Evolutionary conservation across 2,797 vertebrate genomes (phyloP), one percentile per base, ranked within the genome.

Genomic region (Danio aesculapii): DNA sequence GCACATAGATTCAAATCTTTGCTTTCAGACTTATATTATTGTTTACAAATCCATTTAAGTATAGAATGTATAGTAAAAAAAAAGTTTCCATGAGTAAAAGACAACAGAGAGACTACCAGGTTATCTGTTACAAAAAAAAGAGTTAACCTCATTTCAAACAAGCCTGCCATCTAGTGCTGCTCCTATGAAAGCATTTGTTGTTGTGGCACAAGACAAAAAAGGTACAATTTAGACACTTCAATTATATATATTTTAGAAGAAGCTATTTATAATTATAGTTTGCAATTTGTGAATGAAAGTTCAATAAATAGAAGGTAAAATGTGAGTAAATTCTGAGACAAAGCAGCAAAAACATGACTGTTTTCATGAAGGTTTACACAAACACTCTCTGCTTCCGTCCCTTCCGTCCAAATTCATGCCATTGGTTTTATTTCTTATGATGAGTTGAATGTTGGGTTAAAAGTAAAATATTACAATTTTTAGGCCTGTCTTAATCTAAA

Each of bases 81-180:
- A 55, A 39, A 43, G 55, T 77, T 14, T 49, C 49, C 50, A 19
- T 39, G n/a, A 64, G 19, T 4, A 80, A 73, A 39, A n/a, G 17
- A 43, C 49, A 53, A 63, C 9, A 64, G 6, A 77, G 17, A 63
- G 46, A 58, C 46, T n/a, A 30, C 17, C 6, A 71, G 53, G 30
- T 71, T 21, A 49, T 44, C 16, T 58, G 30, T 30, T 30, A 11
- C 21, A 4, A 30, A 30, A 30, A 30, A 52, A 41, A 17, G 43
- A 12, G 21, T 52, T 3, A 50, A 43, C 41, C 62, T 67, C 12
- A 44, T 62, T 80, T 67, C 71, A 70, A 77, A 76, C 86, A 84
- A 83, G 57, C 46, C 84, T 87, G 86, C 84, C 86, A 82, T 81
- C 86, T 87, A 84, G 86, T 85, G 86, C n/a, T 78, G 44, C 59